Evolutionary conservation across 2,888 invertebrate species (phyloP).

Genomic region (Petrolisthes manimaculis): DNA sequence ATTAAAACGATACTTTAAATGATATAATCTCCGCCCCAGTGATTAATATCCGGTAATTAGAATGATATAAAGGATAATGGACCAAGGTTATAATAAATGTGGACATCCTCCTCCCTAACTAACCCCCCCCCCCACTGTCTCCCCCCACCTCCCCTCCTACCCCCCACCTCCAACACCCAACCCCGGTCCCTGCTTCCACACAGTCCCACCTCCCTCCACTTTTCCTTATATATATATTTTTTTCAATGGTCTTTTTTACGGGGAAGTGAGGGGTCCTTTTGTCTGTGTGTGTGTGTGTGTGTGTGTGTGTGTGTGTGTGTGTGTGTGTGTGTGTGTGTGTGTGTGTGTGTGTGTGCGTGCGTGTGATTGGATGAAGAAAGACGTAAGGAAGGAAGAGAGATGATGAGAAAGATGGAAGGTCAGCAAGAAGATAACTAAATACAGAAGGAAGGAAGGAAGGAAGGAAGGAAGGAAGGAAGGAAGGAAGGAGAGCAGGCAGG

Average conservation of each 20-base stretch:
- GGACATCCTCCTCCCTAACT: background rate
- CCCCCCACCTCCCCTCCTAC: background rate
- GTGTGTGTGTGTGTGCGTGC: too few species aligned
- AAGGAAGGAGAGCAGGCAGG: background rate
- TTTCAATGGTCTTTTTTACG: too few species aligned
- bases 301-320: too few species aligned
- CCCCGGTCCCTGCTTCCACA: background rate
- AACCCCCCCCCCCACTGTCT: background rate
- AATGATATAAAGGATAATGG: conserved; percentile 54
- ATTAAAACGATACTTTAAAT: conserved; percentile 57
- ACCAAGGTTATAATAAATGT: conserved; percentile 21
- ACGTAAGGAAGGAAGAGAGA: background rate
- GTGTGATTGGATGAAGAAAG: background rate
- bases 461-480: background rate
- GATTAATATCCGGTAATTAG: conserved; percentile 52
- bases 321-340: too few species aligned
- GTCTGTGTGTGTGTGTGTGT: too few species aligned
- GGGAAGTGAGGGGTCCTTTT: too few species aligned
- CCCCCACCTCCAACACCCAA: background rate
- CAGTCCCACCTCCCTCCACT: background rate
- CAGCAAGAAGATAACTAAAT: background rate
- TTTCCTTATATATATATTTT: background rate
- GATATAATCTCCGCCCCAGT: conserved; percentile 45
- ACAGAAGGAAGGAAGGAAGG: too few species aligned
- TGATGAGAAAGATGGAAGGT: background rate